Base-by-base conservation (phyloP, 1,140 invertebrate genomes). In the Leptinotarsa texana region DNA sequence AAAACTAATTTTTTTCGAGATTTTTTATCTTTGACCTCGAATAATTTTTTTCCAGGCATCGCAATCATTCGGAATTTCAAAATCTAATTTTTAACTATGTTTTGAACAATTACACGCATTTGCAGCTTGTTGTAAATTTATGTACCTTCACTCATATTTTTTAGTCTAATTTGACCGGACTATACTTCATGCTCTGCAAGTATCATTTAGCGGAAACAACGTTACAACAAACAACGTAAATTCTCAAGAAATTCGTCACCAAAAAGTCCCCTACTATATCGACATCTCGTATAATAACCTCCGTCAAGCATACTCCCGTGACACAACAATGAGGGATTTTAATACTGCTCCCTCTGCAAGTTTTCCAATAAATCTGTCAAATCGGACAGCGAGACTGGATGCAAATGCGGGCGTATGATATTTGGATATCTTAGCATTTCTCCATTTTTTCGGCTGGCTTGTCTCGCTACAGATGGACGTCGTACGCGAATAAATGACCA, bases 341-440 rank as follows among this genome's bases (percentile, higher is more conserved):
- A 81, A 81, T 81, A 79, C 76, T 73, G 65, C 68, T 79, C 76
- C 79, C 76, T 76, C 72, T 57, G 78, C 73, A 78, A 78, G 62
- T 63, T 78, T 75, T 82, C 78, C 82, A 83, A 83, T 83, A 83
- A 83, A 83, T 83, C 82, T 82, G 82, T 83, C 82, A 81, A 67
- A 48, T 68, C 24, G 74, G 69, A 75, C 69, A 70, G 69, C 69
- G 49, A 57, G 21, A 70, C 51, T 57, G 61, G 42, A 75, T 73
- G 71, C 71, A 73, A 73, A 70, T 70, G 49, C 69, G 69, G 21
- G 69, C 63, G 65, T 79, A 80, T 80, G 77, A 77, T 78, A 78
- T 80, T 78, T 75, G 77, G 77, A 73, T 78, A 77, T 77, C 74
- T 77, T 68, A 63, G 68, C 62, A 71, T 67, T 67, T 68, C 66